Evolutionary conservation across 2,797 vertebrate genomes (phyloP).

Genomic region (Eidolon dupreanum): DNA sequence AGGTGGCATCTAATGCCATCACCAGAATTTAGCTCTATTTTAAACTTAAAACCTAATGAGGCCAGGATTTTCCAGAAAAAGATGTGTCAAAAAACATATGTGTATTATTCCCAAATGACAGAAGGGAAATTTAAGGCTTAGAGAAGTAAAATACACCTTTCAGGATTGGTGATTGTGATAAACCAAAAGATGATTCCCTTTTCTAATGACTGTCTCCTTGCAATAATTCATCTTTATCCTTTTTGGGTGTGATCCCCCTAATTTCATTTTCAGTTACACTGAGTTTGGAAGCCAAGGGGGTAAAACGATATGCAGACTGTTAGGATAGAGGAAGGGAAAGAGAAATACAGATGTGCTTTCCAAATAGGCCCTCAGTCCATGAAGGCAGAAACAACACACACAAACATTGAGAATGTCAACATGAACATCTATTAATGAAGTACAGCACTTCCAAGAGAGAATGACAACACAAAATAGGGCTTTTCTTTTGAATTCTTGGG

Average conservation of each 20-base stretch:
- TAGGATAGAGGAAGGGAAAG: background rate
- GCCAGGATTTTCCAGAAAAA: background rate
- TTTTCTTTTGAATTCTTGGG: slow-evolving; percentile 10
- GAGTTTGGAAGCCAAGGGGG: background rate
- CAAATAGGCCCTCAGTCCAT: background rate
- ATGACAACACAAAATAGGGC: slow-evolving; percentile 11
- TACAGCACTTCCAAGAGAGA: background rate
- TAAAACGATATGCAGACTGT: background rate
- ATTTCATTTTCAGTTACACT: background rate
- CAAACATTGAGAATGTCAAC: background rate
- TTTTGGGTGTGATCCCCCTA: background rate
- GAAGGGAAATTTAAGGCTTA: background rate
- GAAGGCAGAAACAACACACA: background rate
- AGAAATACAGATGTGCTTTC: background rate
- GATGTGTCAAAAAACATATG: background rate
- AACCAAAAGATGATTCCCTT: background rate
- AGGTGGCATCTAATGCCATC: background rate
- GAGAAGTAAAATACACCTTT: background rate
- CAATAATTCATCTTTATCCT: background rate
- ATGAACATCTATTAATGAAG: slow-evolving; percentile 32
- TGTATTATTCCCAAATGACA: background rate
- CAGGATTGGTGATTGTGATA: background rate
- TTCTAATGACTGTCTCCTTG: background rate
- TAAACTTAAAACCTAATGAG: slow-evolving; percentile 34
- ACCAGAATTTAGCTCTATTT: background rate